Conservation (phyloP, 2,888 invertebrate genomes). For the Ormyrus nitidulus region DNA sequence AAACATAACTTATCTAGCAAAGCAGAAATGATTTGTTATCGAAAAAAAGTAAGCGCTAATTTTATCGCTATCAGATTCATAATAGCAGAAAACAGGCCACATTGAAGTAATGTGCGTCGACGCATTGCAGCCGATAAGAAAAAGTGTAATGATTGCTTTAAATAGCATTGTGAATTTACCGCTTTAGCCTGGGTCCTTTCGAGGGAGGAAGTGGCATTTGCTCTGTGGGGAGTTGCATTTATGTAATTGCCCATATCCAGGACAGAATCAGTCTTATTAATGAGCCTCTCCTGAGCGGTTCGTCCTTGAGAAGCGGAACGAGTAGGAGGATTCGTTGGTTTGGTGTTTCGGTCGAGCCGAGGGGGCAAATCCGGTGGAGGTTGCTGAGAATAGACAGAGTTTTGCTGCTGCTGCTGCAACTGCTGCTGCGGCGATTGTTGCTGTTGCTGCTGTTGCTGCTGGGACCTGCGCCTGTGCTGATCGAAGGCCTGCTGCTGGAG, state of each 20-base stretch:
- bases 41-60: too few species aligned
- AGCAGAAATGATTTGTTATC: not conserved
- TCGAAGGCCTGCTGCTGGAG: conserved; percentile 51
- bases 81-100: too few species aligned
- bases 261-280: conserved; percentile 78
- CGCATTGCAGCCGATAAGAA: too few species aligned
- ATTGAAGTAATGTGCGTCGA: too few species aligned
- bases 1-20: not conserved
- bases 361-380: conserved; percentile 90
- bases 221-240: conserved; percentile 76
- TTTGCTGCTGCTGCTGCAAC: conserved; percentile 25
- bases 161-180: conserved; percentile 61
- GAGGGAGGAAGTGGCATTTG: conserved; percentile 73
- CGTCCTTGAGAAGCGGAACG: conserved; percentile 74
- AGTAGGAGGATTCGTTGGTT: conserved; percentile 81
- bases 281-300: conserved; percentile 74
- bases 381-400: conserved; percentile 77
- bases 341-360: conserved; percentile 85
- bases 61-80: too few species aligned
- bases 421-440: conserved; percentile 27
- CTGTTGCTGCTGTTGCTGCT: conserved; percentile 31
- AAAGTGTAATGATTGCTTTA: not conserved
- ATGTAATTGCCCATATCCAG: conserved; percentile 78
- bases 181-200: conserved; percentile 74
- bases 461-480: conserved; percentile 57